Conservation (phyloP, 1,140 invertebrate species). For the Leguminivora glycinivorella region DNA sequence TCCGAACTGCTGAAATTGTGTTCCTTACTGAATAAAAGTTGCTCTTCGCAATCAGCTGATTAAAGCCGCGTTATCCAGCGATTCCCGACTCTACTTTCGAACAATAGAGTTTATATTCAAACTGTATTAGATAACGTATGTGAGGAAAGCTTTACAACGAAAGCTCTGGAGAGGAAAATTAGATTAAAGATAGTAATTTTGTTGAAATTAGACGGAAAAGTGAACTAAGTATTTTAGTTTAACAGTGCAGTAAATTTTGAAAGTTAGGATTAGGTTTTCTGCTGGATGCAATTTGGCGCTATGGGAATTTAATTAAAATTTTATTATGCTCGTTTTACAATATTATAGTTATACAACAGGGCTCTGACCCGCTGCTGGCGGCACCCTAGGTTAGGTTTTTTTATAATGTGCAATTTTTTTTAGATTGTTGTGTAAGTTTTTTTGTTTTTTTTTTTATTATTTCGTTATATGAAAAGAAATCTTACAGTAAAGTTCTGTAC, state of each 20-base stretch:
- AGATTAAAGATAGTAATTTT: constrained; percentile 28
- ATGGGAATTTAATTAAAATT: background rate
- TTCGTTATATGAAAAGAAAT: too few species aligned
- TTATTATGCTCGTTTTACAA: too few species aligned
- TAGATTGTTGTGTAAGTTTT: too few species aligned
- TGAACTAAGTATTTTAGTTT: constrained; percentile 21
- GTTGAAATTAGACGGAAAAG: constrained; percentile 21
- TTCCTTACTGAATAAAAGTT: constrained; percentile 48
- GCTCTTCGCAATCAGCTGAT: constrained; percentile 50
- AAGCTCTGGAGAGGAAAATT: constrained; percentile 17
- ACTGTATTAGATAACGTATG: constrained; percentile 17
- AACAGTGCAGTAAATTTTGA: background rate
- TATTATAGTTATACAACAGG: too few species aligned
- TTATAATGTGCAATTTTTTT: too few species aligned
- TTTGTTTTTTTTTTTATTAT: too few species aligned
- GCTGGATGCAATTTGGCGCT: background rate
- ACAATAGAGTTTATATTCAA: constrained; percentile 33
- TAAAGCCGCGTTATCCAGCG: constrained; percentile 35
- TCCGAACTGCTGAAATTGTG: constrained; percentile 39
- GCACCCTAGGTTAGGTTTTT: too few species aligned
- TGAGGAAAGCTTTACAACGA: constrained; percentile 25
- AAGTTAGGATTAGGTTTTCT: constrained; percentile 13
- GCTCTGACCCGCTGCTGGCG: too few species aligned
- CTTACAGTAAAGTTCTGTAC: too few species aligned
- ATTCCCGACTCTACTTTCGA: constrained; percentile 31